Evolutionary conservation across 2,113 vertebrate genomes (phyloP).

Genomic region (Oplegnathus fasciatus): DNA sequence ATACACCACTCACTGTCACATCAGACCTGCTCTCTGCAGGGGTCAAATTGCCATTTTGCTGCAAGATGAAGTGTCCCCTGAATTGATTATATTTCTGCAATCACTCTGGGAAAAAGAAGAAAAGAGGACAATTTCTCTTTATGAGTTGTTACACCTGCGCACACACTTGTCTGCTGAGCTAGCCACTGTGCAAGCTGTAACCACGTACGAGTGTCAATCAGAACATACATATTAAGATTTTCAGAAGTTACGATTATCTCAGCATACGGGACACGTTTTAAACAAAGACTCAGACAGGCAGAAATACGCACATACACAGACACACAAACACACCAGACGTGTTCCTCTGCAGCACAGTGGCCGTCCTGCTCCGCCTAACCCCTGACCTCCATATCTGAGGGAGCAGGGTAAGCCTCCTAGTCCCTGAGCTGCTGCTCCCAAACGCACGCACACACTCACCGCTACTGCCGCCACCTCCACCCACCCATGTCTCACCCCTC

Average conservation of each 20-base stretch:
- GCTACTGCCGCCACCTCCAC: conserved; percentile 42
- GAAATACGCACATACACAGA: not conserved
- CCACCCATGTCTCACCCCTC: conserved; percentile 66
- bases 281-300: conserved; percentile 12
- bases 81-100: conserved; percentile 78
- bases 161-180: conserved; percentile 35
- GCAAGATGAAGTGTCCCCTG: conserved; percentile 69
- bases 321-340: conserved; percentile 29
- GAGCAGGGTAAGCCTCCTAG: conserved; percentile 77
- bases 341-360: conserved; percentile 29
- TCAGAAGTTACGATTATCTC: conserved; percentile 35
- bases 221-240: conserved; percentile 19
- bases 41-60: conserved; percentile 82
- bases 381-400: conserved; percentile 78
- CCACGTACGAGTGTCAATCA: conserved; percentile 27
- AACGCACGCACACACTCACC: conserved; percentile 10
- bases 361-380: conserved; percentile 62
- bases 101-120: conserved; percentile 57
- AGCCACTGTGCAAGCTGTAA: conserved; percentile 26
- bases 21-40: conserved; percentile 70
- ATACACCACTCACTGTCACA: conserved; percentile 62
- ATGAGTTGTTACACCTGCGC: conserved; percentile 71
- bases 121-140: conserved; percentile 67
- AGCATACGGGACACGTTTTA: not conserved
- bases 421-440: conserved; percentile 70